Evolutionary conservation across 35 echinoderm and acorn worm species (phyloP), one percentile per base, ranked within the genome.

Genomic region (Lytechinus variegatus): DNA sequence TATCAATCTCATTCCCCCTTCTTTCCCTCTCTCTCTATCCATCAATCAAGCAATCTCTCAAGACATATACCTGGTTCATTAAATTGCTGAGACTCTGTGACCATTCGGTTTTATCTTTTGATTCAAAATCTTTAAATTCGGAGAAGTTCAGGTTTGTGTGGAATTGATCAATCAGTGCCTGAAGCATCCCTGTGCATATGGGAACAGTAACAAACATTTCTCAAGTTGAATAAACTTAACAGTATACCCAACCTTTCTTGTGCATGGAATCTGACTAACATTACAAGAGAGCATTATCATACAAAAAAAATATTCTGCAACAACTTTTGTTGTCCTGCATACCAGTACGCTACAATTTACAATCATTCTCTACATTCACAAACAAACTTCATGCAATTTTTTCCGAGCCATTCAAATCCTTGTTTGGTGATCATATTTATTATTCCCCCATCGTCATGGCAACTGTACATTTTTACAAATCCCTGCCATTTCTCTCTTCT

Each of bases 391-490:
- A 79, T 79, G 19, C 66, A 79, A 58, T 79, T n/a, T 24, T 79
- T 79, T n/a, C 66, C 24, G 66, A 79, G 12, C 66, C 66, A 79
- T 79, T n/a, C 66, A 79, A 71, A 79, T 79, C 66, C 66, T 79
- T 79, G 66, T 79, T 79, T 79, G 66, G n/a, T 79, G 66, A 79
- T 79, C n/a, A 16, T 24, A 79, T 79, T n/a, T 79, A 79, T 79
- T 79, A 79, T 79, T 16, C 66, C 14, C 19, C 19, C 16, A 79
- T 79, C 3, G 66, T 79, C 66, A 79, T n/a, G 66, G 66, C 66
- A 79, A 79, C 66, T 24, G 66, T 79, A 79, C n/a, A 79, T 79
- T 79, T 79, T 79, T 79, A 79, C 66, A 79, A 79, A 79, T 79
- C 66, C 66, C 19, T 79, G 66, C 66, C 4, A 79, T 79, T 79